A percentile compares a stretch with the other conserved stretches of the same genome.
phyloP scores from a whole-genome alignment of 2,113 vertebrate genomes.

The Gavialis gangeticus region DNA sequence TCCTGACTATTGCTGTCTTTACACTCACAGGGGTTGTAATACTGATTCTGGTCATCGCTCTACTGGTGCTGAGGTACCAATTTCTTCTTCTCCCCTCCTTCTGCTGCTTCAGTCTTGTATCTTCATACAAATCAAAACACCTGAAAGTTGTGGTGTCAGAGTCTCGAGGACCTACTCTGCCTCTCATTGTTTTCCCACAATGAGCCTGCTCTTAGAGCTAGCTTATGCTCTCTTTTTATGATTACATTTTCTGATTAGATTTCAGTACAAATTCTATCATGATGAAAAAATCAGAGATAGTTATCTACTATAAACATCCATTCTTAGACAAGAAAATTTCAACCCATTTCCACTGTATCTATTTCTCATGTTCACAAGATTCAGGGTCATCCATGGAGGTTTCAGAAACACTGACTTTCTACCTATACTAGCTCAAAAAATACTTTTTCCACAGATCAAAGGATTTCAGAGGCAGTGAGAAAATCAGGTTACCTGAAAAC shows the following conservation, averaged over 20 bases:
- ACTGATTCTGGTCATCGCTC: slow-evolving; percentile 86
- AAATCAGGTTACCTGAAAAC: slow-evolving; percentile 1
- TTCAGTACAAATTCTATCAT: not conserved
- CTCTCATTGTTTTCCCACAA: not conserved
- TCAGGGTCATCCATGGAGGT: not conserved
- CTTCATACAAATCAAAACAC: not conserved
- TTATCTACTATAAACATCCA: not conserved
- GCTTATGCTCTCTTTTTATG: not conserved
- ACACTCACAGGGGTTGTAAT: slow-evolving; percentile 86
- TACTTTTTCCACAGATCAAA: not conserved
- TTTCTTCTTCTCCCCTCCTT: not conserved
- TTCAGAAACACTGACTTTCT: not conserved
- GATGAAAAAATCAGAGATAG: slow-evolving; percentile 1
- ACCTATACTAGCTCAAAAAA: not conserved
- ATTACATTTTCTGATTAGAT: not conserved
- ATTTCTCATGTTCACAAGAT: not conserved
- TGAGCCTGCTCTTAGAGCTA: not conserved
- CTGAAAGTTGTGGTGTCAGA: not conserved
- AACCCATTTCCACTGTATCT: not conserved
- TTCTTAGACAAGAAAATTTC: not conserved
- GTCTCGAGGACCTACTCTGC: not conserved
- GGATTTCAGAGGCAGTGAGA: slow-evolving; percentile 1
- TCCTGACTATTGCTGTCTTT: slow-evolving; percentile 87
- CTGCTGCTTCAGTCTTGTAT: not conserved
- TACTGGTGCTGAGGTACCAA: slow-evolving; percentile 92